phyloP scores from a whole-genome alignment of 2,113 vertebrate species.

The Poecilia latipinna region DNA sequence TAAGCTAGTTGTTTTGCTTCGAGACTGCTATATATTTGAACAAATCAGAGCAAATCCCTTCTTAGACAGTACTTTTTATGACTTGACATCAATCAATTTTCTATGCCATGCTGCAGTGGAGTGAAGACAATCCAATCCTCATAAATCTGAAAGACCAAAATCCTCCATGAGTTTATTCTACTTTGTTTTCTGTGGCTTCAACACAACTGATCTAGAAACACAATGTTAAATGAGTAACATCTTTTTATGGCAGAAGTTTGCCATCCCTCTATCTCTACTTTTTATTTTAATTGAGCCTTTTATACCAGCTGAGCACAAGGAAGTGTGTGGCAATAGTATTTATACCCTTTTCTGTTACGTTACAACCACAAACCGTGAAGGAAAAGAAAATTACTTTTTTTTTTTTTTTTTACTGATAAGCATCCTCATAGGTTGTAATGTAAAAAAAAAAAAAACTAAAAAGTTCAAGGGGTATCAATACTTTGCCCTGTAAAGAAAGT shows the following conservation, averaged over 20 bases:
- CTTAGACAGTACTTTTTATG: slow-evolving; percentile 49
- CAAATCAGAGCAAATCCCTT: slow-evolving; percentile 34
- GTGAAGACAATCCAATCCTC: slow-evolving; percentile 76
- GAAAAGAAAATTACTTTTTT: no score
- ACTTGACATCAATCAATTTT: slow-evolving; percentile 63
- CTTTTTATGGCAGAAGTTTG: slow-evolving; percentile 15
- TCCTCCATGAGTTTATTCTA: slow-evolving; percentile 19
- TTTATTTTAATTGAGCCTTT: neutral
- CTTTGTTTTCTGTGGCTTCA: slow-evolving; percentile 21
- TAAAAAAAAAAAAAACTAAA: no score
- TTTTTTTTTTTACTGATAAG: no score
- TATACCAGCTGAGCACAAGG: neutral
- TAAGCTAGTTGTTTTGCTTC: slow-evolving; percentile 40
- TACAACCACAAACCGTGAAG: no score
- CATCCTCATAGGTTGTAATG: no score
- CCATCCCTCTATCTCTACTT: neutral
- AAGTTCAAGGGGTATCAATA: no score
- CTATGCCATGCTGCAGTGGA: slow-evolving; percentile 63
- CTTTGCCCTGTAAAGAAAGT: neutral
- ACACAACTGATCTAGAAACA: slow-evolving; percentile 32
- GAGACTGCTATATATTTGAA: slow-evolving; percentile 32
- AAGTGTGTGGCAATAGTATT: no score
- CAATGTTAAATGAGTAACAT: slow-evolving; percentile 16
- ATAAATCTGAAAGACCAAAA: slow-evolving; percentile 69
- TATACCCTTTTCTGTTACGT: no score